These are phyloP conservation scores for Agelaius phoeniceus DNA, from an alignment of 2,113 vertebrate species.

Conservation along the genomic window DNA sequence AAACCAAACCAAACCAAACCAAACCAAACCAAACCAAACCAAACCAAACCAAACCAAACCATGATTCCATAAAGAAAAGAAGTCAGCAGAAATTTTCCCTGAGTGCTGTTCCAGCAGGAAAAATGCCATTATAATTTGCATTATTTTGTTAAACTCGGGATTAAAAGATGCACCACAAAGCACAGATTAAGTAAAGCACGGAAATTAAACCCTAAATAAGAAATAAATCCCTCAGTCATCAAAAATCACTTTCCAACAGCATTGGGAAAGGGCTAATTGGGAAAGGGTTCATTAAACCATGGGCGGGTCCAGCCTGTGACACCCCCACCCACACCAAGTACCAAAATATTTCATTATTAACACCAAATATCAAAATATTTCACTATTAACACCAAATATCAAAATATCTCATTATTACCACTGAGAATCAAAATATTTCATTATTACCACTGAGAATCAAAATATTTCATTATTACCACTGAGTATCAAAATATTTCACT, in stretches of 20 bases:
- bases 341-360: fast-evolving
- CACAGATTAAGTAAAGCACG: fast-evolving
- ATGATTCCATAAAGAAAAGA: neutral
- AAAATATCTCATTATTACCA: fast-evolving
- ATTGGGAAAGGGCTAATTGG: neutral
- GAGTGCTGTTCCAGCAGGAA: neutral
- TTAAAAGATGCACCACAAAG: neutral
- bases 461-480: fast-evolving
- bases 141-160: neutral
- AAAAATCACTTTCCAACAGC: neutral
- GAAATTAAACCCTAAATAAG: neutral
- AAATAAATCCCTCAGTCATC: neutral
- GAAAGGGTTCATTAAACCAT: neutral
- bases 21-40: no score
- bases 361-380: neutral
- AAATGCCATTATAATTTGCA: neutral
- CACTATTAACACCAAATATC: fast-evolving
- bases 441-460: neutral
- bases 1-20: neutral
- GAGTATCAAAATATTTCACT: no score
- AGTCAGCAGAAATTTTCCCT: neutral
- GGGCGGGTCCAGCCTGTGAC: neutral
- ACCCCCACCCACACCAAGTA: neutral
- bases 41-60: neutral
- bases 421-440: neutral